Percentiles rank a stretch among this genome's conserved stretches.
Conservation (phyloP, 1,140 invertebrate genomes). For the Sarcophaga peregrina region DNA sequence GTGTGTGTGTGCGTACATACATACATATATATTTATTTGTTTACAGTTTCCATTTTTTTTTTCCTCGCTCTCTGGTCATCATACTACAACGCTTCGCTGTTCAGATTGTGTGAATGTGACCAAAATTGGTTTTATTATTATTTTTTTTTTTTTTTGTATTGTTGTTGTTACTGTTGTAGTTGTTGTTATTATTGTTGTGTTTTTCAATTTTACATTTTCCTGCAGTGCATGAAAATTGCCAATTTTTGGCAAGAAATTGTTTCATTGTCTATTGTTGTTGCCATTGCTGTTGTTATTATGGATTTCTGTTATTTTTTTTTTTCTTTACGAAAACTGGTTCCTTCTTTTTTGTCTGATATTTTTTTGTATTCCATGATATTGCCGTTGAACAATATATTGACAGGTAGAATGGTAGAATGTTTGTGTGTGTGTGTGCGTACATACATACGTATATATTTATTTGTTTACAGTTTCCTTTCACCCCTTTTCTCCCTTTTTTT, state of each 20-base stretch:
- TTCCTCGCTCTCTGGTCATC: no score
- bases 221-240: constrained; percentile 21
- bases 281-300: neutral
- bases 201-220: constrained; percentile 23
- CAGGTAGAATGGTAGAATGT: no score
- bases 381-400: no score
- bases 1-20: neutral
- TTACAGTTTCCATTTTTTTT: no score
- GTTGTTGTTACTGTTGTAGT: neutral
- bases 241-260: constrained; percentile 27
- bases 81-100: neutral
- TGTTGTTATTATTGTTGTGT: neutral
- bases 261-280: constrained; percentile 21
- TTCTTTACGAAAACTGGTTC: neutral
- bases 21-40: no score
- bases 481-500: no score
- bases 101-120: constrained; percentile 24
- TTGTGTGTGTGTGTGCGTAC: neutral
- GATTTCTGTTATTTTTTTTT: neutral
- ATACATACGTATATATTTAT: no score
- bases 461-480: no score
- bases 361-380: no score
- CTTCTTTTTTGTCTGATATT: neutral
- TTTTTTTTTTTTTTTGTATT: neutral
- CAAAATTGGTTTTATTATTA: constrained; percentile 22